These are phyloP conservation scores for Damaliscus lunatus DNA, from an alignment of 2,113 vertebrate species.

Conservation along the genomic window DNA sequence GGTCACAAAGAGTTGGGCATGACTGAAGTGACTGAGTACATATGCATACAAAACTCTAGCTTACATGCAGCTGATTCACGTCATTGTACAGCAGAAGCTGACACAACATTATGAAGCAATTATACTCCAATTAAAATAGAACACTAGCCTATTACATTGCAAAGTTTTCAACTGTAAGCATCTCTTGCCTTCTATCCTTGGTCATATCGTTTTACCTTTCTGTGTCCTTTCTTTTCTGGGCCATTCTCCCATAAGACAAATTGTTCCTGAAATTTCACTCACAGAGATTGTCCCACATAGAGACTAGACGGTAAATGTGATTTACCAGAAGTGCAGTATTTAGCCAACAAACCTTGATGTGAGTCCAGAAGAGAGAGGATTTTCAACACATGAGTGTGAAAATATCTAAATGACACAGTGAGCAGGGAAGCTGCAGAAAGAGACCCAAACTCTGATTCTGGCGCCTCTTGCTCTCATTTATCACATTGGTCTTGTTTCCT, in stretches of 20 bases:
- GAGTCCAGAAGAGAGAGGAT: neutral
- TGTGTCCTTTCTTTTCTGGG: neutral
- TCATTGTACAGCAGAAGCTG: neutral
- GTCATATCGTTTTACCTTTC: neutral
- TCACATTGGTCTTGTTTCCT: neutral
- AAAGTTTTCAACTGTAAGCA: neutral
- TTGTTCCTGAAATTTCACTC: neutral
- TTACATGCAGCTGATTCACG: neutral
- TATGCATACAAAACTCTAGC: neutral
- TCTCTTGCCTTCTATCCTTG: neutral
- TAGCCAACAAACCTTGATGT: neutral
- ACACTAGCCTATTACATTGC: neutral
- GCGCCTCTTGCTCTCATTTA: neutral
- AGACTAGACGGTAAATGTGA: neutral
- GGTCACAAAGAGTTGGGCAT: neutral
- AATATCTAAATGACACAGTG: neutral
- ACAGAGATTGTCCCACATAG: neutral
- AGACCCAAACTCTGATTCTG: neutral
- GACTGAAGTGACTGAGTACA: neutral
- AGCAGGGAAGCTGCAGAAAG: neutral
- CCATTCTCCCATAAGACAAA: neutral
- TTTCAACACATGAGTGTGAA: neutral
- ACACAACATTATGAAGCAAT: neutral
- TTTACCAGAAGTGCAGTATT: neutral
- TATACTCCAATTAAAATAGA: neutral